A percentile compares a stretch with the other conserved stretches of the same genome.
Conservation (phyloP, 1,140 invertebrate species). For the Planococcus citri region DNA sequence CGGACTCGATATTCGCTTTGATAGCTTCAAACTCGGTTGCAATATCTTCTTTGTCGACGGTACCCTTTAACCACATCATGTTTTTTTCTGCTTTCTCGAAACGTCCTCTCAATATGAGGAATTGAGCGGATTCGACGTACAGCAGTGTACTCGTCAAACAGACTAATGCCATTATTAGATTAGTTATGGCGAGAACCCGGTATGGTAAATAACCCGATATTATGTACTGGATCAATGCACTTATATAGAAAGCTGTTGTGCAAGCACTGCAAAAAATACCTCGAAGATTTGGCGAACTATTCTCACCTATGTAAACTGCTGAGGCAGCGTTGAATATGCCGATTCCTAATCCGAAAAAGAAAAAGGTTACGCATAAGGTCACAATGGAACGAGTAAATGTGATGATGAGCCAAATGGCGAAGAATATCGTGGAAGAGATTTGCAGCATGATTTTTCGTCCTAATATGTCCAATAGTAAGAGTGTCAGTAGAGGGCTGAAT, state of each 20-base stretch:
- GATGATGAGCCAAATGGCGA: background rate
- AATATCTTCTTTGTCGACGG: background rate
- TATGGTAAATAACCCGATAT: slow-evolving; percentile 62
- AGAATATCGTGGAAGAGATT: background rate
- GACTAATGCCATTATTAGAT: slow-evolving; percentile 42
- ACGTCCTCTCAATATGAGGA: background rate
- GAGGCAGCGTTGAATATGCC: slow-evolving; percentile 60
- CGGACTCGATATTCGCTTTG: background rate
- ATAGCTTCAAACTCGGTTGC: background rate
- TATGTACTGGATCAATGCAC: slow-evolving; percentile 60
- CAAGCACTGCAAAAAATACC: slow-evolving; percentile 52
- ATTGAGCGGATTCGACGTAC: background rate
- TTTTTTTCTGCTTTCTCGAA: background rate
- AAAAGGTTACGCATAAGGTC: background rate
- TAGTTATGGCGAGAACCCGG: slow-evolving; percentile 46
- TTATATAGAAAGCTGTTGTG: slow-evolving; percentile 63
- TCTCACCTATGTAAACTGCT: slow-evolving; percentile 76
- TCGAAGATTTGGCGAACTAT: slow-evolving; percentile 34
- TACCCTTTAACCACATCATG: background rate
- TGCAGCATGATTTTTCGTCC: background rate
- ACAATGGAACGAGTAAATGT: background rate
- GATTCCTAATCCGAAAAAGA: slow-evolving; percentile 45
- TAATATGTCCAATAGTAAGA: background rate
- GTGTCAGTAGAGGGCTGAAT: background rate
- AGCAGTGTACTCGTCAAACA: background rate